Evolutionary conservation across 1,140 invertebrate genomes (phyloP).

Genomic region (Lepidurus arcticus): DNA sequence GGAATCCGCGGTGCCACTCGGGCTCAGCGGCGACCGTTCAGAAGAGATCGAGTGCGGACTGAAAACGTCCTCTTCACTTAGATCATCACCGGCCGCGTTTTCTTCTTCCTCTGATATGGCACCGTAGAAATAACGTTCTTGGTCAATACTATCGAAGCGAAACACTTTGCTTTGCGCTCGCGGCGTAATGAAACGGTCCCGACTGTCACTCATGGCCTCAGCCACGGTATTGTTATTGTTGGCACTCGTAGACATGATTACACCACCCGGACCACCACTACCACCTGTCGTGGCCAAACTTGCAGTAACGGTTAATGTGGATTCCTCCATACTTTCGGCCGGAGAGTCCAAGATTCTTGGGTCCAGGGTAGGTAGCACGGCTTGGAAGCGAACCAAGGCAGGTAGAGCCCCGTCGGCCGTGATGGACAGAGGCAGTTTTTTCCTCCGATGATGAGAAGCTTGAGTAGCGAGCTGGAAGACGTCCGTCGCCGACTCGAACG

Average conservation of each 20-base stretch:
- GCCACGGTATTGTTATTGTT: slow-evolving; percentile 35
- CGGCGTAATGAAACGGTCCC: slow-evolving; percentile 37
- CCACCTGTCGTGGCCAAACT: background rate
- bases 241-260: slow-evolving; percentile 31
- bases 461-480: slow-evolving; percentile 14
- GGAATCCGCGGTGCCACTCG: slow-evolving; percentile 48
- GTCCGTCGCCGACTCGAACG: slow-evolving; percentile 23
- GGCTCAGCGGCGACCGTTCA: slow-evolving; percentile 51
- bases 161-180: slow-evolving; percentile 46
- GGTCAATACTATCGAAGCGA: slow-evolving; percentile 49
- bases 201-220: slow-evolving; percentile 32
- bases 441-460: slow-evolving; percentile 10
- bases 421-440: slow-evolving; percentile 25
- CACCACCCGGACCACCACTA: background rate
- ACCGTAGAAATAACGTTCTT: slow-evolving; percentile 44
- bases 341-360: background rate
- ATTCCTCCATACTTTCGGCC: background rate
- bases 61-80: slow-evolving; percentile 50
- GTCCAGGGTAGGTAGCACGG: background rate
- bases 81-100: slow-evolving; percentile 35
- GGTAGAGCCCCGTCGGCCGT: background rate
- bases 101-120: slow-evolving; percentile 49
- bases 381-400: background rate
- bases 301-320: background rate
- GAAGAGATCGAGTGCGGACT: slow-evolving; percentile 50